Evolutionary conservation across 2,797 vertebrate species (phyloP), one percentile per base, ranked within the genome.

Genomic region (Manis crassicaudata): DNA sequence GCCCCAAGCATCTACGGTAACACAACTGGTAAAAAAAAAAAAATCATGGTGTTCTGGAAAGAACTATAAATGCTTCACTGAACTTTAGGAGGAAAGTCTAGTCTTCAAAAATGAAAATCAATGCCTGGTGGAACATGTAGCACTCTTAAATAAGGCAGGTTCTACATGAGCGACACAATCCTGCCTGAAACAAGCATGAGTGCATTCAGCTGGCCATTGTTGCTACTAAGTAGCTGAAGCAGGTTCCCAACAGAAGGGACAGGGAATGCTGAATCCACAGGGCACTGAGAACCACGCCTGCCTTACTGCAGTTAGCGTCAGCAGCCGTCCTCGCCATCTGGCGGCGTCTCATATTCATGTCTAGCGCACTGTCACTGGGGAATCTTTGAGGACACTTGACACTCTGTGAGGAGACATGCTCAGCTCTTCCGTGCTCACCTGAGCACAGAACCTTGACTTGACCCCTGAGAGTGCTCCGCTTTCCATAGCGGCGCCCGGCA

Each of bases 31-130:
- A 40, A 40, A 40, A 40, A 40, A 40, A 40, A 46, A 40, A 46
- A 68, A 92, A 87, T 50, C 86, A 77, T 14, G 12, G 40, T 88
- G 27, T 73, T 92, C 88, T 90, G 46, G n/a, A 58, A 91, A 83
- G 56, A 80, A 83, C 95, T 87, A 85, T 52, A 85, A 88, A 75
- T 56, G 52, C 58, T 73, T 97, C 77, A 16, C 81, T 88, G 62
- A 82, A 52, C 23, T 63, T 92, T 68, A 75, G 85, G 2, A 92
- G 73, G 72, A 86, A 72, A 83, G 37, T 16, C 43, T 96, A 75
- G 54, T 50, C 54, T 86, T 93, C 20, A 76, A 89, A 86, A 95
- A 88, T 5, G 27, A 35, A 97, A 96, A 87, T 88, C 80, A 75
- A 25, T 63, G 62, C 77, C 63, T 92, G 89, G 17, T 16, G 6